phyloP scores from a whole-genome alignment of 2,888 invertebrate genomes.

The Aphodius sticticus region DNA sequence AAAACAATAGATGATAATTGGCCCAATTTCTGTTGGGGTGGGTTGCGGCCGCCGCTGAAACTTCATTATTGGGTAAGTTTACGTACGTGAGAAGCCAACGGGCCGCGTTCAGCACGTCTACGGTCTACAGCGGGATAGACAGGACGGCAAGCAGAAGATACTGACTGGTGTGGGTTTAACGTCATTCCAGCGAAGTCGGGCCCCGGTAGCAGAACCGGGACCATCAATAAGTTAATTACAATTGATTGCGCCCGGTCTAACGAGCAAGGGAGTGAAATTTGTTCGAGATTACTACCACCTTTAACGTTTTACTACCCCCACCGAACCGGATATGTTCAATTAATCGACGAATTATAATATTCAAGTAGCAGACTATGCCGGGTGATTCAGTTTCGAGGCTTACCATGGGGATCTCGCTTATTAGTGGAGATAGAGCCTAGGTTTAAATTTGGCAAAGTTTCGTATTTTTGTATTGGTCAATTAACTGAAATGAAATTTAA shows the following conservation, averaged over 20 bases:
- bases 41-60: not conserved
- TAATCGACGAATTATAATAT: not conserved
- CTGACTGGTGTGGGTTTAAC: not conserved
- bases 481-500: too few species aligned
- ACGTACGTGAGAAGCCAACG: not conserved
- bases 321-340: not conserved
- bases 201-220: not conserved
- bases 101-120: not conserved
- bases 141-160: not conserved
- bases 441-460: too few species aligned
- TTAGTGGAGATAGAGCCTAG: too few species aligned
- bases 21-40: not conserved
- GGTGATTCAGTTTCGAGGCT: too few species aligned
- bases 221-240: conserved; percentile 4
- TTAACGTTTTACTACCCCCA: not conserved
- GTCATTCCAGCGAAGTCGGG: not conserved
- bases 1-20: conserved; percentile 4
- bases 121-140: not conserved
- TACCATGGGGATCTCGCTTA: too few species aligned
- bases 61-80: conserved; percentile 4
- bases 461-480: too few species aligned
- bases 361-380: not conserved
- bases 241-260: not conserved
- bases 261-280: not conserved
- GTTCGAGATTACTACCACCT: not conserved